A percentile compares a stretch with the other conserved stretches of the same genome.
These are phyloP conservation scores for Scaptomyza reducta DNA, from an alignment of 2,888 invertebrate genomes.

Conservation along the genomic window DNA sequence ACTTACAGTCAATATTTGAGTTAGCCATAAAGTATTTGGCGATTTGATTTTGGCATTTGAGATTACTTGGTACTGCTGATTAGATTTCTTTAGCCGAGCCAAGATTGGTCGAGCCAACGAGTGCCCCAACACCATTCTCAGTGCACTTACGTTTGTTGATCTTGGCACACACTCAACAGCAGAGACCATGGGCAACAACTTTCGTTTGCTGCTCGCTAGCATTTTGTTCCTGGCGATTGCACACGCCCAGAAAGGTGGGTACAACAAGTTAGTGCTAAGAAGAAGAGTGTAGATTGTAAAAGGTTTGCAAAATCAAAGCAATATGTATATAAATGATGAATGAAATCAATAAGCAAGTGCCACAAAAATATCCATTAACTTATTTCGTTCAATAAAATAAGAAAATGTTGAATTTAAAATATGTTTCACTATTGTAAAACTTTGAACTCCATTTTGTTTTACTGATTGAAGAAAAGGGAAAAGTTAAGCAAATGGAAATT, in stretches of 20 bases:
- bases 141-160: slow-evolving; percentile 50
- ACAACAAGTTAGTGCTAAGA: background rate
- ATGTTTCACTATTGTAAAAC: too few relatives aligned
- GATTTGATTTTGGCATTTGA: slow-evolving; percentile 51
- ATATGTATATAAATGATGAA: too few relatives aligned
- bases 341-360: too few relatives aligned
- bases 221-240: slow-evolving; percentile 22
- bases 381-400: too few relatives aligned
- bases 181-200: slow-evolving; percentile 38
- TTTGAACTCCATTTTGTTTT: too few relatives aligned
- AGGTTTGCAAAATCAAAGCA: too few relatives aligned
- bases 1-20: slow-evolving; percentile 2
- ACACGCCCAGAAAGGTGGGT: slow-evolving; percentile 50
- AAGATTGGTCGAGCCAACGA: slow-evolving; percentile 24
- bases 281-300: too few relatives aligned
- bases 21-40: slow-evolving; percentile 39
- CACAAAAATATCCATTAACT: too few relatives aligned
- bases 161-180: slow-evolving; percentile 25
- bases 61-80: slow-evolving; percentile 61
- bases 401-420: too few relatives aligned
- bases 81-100: slow-evolving; percentile 49
- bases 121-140: slow-evolving; percentile 27
- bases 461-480: too few relatives aligned
- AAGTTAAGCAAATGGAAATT: too few relatives aligned
- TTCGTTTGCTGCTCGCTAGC: slow-evolving; percentile 26